Evolutionary conservation across 2,113 vertebrate species (phyloP).

Genomic region (Phaethornis superciliosus): DNA sequence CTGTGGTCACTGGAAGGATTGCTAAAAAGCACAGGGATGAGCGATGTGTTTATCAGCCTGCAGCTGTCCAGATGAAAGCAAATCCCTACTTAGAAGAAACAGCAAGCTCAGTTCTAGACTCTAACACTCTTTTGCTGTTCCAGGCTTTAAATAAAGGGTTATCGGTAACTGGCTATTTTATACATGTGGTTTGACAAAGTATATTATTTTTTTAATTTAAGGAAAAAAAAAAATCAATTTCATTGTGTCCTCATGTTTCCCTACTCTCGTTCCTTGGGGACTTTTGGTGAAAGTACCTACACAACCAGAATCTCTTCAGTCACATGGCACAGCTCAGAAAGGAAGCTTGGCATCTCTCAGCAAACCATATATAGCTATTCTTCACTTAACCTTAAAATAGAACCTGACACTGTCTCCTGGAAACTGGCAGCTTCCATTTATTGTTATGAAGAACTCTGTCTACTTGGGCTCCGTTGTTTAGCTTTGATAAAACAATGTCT

Average conservation of each 20-base stretch:
- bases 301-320: neutral
- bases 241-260: neutral
- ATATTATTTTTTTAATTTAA: neutral
- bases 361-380: constrained; percentile 58
- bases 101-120: neutral
- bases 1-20: accelerated
- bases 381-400: constrained; percentile 51
- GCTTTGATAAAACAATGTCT: neutral
- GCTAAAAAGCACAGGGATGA: neutral
- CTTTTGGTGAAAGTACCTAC: neutral
- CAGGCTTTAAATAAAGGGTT: neutral
- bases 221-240: neutral
- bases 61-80: neutral
- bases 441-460: neutral
- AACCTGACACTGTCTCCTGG: constrained; percentile 18
- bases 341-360: neutral
- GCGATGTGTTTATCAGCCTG: neutral
- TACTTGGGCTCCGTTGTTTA: neutral
- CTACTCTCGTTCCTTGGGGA: neutral
- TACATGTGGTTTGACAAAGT: neutral
- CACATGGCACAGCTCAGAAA: neutral
- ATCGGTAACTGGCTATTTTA: neutral
- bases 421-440: neutral
- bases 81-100: neutral
- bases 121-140: neutral